A percentile compares a stretch with the other conserved stretches of the same genome.
Evolutionary conservation across 2,797 vertebrate genomes (phyloP).

Genomic region (Lerista edwardsae): DNA sequence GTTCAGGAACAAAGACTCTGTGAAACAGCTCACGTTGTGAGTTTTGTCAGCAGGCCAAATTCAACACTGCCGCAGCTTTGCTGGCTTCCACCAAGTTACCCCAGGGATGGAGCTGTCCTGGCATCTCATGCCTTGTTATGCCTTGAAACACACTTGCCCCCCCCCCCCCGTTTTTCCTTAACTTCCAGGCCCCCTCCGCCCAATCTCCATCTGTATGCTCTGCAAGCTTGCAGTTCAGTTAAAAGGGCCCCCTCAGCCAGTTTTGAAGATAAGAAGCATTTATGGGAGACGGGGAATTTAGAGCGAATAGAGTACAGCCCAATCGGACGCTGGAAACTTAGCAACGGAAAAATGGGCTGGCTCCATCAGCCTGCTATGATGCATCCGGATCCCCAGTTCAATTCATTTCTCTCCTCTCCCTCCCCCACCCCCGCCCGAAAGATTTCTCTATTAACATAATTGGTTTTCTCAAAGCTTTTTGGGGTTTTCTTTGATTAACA

Average conservation of each 20-base stretch:
- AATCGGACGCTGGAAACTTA: background rate
- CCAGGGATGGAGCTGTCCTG: background rate
- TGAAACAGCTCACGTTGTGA: background rate
- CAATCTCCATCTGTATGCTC: background rate
- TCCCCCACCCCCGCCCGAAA: background rate
- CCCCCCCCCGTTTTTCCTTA: background rate
- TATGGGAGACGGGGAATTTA: background rate
- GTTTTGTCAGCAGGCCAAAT: slow-evolving; percentile 3
- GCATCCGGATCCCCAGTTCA: rapidly evolving
- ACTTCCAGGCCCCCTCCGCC: background rate
- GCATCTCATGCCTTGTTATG: background rate
- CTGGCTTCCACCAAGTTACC: background rate
- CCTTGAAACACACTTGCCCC: background rate
- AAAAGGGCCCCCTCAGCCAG: background rate
- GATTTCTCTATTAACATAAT: background rate
- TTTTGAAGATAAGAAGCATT: background rate
- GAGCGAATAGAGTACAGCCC: background rate
- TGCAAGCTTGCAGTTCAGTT: background rate
- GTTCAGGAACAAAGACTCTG: background rate
- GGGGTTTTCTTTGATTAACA: background rate
- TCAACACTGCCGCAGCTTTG: background rate
- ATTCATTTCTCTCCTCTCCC: background rate
- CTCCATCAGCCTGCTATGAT: background rate
- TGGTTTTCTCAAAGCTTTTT: no score
- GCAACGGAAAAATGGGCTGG: background rate